phyloP scores from a whole-genome alignment of 92 coral and sea anemone species.

The Pocillopora grandis region DNA sequence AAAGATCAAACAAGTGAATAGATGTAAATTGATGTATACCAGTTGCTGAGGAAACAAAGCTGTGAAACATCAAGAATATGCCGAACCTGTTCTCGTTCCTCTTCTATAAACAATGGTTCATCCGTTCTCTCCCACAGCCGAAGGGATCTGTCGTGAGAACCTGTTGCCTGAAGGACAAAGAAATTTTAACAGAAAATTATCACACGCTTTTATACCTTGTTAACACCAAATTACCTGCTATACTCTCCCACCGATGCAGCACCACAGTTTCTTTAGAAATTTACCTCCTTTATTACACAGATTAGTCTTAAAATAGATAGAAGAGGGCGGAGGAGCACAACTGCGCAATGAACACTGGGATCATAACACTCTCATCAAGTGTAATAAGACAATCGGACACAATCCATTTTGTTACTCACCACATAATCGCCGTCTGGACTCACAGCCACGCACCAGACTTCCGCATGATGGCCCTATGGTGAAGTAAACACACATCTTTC shows the following conservation, averaged over 20 bases:
- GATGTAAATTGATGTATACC: neutral
- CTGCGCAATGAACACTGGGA: too few relatives aligned
- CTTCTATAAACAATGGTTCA: slow-evolving; percentile 89
- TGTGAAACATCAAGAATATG: neutral
- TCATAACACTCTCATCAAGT: neutral
- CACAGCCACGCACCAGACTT: slow-evolving; percentile 93
- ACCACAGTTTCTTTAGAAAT: too few relatives aligned
- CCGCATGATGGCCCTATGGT: slow-evolving; percentile 87
- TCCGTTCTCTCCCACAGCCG: slow-evolving; percentile 98
- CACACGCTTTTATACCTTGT: neutral
- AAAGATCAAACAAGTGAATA: neutral
- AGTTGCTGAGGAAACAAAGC: neutral
- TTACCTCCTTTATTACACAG: too few relatives aligned
- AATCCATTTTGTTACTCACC: slow-evolving; percentile 43
- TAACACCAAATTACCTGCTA: neutral
- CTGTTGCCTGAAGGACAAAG: slow-evolving; percentile 71
- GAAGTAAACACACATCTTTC: neutral
- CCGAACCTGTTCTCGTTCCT: slow-evolving; percentile 88
- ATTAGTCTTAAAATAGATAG: too few relatives aligned
- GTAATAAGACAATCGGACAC: neutral
- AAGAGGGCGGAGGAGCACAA: neutral
- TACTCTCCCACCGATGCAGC: too few relatives aligned
- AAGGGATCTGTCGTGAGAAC: slow-evolving; percentile 95
- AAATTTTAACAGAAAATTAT: too few relatives aligned
- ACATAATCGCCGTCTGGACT: slow-evolving; percentile 88